These are phyloP conservation scores for Tachystola acroxantha DNA, from an alignment of 2,888 invertebrate genomes.

Conservation along the genomic window DNA sequence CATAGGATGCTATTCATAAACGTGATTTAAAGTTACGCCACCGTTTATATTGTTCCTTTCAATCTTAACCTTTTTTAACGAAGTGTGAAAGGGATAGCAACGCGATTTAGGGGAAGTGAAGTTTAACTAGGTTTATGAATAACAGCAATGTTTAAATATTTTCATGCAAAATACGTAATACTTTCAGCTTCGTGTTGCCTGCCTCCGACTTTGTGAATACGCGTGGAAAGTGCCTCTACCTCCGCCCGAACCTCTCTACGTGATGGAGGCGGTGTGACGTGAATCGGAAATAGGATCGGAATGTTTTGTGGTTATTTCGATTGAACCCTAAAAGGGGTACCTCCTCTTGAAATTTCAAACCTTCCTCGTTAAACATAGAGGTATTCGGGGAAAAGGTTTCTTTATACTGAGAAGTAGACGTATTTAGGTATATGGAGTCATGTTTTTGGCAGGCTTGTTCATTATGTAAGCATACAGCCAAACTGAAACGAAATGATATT, in stretches of 20 bases:
- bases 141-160: too few relatives aligned
- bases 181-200: slow-evolving; percentile 1
- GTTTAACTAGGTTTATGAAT: too few relatives aligned
- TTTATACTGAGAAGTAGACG: slow-evolving; percentile 13
- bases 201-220: slow-evolving; percentile 34
- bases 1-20: too few relatives aligned
- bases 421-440: background rate
- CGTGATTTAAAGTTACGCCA: too few relatives aligned
- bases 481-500: too few relatives aligned
- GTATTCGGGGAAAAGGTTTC: slow-evolving; percentile 36
- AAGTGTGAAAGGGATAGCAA: too few relatives aligned
- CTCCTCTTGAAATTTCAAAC: slow-evolving; percentile 57
- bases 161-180: too few relatives aligned
- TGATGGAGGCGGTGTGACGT: slow-evolving; percentile 62
- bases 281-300: slow-evolving; percentile 65
- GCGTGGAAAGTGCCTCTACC: slow-evolving; percentile 42
- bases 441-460: background rate
- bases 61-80: too few relatives aligned
- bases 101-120: too few relatives aligned
- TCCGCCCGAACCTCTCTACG: slow-evolving; percentile 41
- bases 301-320: slow-evolving; percentile 70
- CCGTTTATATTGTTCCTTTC: too few relatives aligned
- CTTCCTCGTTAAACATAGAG: slow-evolving; percentile 51
- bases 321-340: slow-evolving; percentile 63
- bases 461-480: too few relatives aligned